A percentile compares a stretch with the other conserved stretches of the same genome.
phyloP scores from a whole-genome alignment of 2,113 vertebrate genomes.

The Pelecanus crispus region DNA sequence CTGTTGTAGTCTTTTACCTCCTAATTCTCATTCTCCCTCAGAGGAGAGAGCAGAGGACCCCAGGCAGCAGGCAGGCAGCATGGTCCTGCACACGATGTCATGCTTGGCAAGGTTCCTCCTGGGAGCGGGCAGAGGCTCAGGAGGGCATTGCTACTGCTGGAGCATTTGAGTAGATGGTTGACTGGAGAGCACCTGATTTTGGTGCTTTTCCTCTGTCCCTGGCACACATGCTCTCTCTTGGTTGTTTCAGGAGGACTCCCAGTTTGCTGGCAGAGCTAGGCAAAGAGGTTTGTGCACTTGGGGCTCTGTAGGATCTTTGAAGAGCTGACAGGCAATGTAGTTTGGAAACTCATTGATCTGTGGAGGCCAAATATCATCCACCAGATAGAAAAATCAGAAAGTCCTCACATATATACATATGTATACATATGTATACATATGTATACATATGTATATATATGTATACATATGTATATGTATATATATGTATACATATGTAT shows the following conservation, averaged over 20 bases:
- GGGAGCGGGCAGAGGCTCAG: accelerated
- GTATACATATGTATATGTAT: too few species aligned
- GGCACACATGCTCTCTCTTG: not conserved
- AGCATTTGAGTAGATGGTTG: not conserved
- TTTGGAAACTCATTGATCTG: not conserved
- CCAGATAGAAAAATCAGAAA: not conserved
- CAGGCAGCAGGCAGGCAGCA: not conserved
- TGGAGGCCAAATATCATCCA: not conserved
- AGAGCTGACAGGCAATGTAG: not conserved
- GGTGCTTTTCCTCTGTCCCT: not conserved
- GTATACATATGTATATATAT: too few species aligned
- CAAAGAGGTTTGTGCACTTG: not conserved
- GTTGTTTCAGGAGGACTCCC: not conserved
- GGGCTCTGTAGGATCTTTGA: not conserved
- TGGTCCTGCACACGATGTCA: not conserved
- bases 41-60: not conserved
- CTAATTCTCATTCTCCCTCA: not conserved
- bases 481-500: too few species aligned
- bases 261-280: not conserved
- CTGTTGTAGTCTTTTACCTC: not conserved
- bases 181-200: not conserved
- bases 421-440: too few species aligned
- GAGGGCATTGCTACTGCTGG: not conserved
- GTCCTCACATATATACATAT: too few species aligned
- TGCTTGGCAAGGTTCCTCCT: not conserved